Percentiles rank a stretch among this genome's conserved stretches.
Conservation (phyloP, 2,888 invertebrate genomes). For the Teinopalpus imperialis region DNA sequence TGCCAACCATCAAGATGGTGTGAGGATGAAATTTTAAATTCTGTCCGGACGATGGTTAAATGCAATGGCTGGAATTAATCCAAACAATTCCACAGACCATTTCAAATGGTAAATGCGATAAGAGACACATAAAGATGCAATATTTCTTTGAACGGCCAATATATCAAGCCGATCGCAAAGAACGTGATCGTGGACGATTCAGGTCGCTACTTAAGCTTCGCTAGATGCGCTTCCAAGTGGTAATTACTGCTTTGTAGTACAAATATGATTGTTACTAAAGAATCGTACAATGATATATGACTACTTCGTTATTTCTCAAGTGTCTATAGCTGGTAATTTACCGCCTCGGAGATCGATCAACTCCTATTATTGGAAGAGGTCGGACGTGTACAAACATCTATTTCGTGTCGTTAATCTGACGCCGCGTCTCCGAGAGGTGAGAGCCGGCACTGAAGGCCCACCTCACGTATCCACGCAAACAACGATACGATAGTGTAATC, state of each 20-base stretch:
- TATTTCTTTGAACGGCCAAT: too few relatives aligned
- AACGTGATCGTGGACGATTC: too few relatives aligned
- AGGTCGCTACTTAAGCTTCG: too few relatives aligned
- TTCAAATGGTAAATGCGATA: too few relatives aligned
- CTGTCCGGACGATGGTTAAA: too few relatives aligned
- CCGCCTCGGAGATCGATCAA: slow-evolving; percentile 72
- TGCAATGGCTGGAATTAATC: too few relatives aligned
- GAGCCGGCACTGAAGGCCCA: slow-evolving; percentile 61
- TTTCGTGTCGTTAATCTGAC: slow-evolving; percentile 75
- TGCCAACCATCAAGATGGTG: too few relatives aligned
- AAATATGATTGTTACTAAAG: slow-evolving; percentile 43
- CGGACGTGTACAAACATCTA: slow-evolving; percentile 81
- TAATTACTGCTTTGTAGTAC: slow-evolving; percentile 54
- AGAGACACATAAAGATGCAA: too few relatives aligned
- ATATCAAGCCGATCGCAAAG: too few relatives aligned
- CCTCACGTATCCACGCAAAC: slow-evolving; percentile 69
- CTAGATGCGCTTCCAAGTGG: too few relatives aligned
- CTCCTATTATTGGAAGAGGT: slow-evolving; percentile 77
- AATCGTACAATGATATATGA: slow-evolving; percentile 49
- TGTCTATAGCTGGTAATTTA: slow-evolving; percentile 71
- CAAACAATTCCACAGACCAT: too few relatives aligned
- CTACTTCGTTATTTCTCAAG: slow-evolving; percentile 69
- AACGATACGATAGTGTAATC: slow-evolving; percentile 71
- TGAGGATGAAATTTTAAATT: too few relatives aligned
- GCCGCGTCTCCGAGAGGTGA: slow-evolving; percentile 59